Conservation (phyloP, 2,113 vertebrate genomes). For the Crocuta crocuta region DNA sequence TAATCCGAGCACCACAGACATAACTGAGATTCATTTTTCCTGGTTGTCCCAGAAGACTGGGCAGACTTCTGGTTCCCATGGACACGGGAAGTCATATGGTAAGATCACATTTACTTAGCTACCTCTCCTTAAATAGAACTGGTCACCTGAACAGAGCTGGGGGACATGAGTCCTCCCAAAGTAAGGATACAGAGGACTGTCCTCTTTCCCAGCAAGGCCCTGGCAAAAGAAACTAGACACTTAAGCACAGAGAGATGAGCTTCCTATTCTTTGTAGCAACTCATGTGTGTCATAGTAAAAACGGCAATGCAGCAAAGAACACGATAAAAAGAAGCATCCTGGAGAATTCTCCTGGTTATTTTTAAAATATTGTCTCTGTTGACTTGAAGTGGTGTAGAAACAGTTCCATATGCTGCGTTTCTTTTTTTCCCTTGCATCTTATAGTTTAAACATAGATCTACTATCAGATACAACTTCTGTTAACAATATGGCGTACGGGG, state of each 20-base stretch:
- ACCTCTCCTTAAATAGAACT: not conserved
- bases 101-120: not conserved
- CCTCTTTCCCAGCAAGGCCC: not conserved
- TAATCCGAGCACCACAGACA: not conserved
- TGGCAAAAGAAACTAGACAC: not conserved
- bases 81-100: not conserved
- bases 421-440: conserved; percentile 56
- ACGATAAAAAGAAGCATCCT: conserved; percentile 18
- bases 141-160: not conserved
- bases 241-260: not conserved
- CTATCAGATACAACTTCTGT: conserved; percentile 70
- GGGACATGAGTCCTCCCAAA: too few species aligned
- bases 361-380: conserved; percentile 77
- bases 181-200: rapidly evolving
- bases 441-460: conserved; percentile 76
- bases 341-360: conserved; percentile 70
- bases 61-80: rapidly evolving
- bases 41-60: not conserved
- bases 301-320: not conserved
- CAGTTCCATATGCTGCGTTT: conserved; percentile 73
- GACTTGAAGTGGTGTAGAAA: conserved; percentile 75
- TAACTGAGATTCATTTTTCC: not conserved
- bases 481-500: conserved; percentile 62
- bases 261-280: not conserved
- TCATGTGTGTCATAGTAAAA: not conserved